Evolutionary conservation across 2,797 vertebrate genomes (phyloP).

Genomic region (Catamblyrhynchus diadema): DNA sequence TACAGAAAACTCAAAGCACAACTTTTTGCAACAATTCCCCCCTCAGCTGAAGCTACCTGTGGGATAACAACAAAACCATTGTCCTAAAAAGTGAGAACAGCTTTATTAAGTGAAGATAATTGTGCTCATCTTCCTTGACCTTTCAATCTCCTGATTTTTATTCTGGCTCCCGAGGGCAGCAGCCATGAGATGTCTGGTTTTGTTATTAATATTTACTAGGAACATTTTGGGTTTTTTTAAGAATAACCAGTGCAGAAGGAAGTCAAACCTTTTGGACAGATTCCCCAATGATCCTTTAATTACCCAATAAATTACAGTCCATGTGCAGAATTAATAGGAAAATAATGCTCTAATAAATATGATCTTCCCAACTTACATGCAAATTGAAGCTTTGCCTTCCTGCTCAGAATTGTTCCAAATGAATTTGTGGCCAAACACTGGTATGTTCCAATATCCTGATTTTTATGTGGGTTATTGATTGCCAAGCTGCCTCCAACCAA

Average conservation of each 20-base stretch:
- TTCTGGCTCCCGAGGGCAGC: background rate
- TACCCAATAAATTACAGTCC: slow-evolving; percentile 3
- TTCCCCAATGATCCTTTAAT: background rate
- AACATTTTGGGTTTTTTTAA: background rate
- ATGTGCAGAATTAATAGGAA: slow-evolving; percentile 25
- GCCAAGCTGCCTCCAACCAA: slow-evolving; percentile 74
- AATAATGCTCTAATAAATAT: slow-evolving; percentile 19
- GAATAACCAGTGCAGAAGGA: background rate
- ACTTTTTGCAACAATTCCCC: background rate
- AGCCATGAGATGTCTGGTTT: background rate
- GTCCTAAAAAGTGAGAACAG: background rate
- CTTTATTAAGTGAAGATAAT: slow-evolving; percentile 23
- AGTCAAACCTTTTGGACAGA: background rate
- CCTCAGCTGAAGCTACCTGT: rapidly evolving
- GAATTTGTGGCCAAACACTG: slow-evolving; percentile 79
- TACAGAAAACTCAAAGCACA: slow-evolving; percentile 7
- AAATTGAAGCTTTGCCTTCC: slow-evolving; percentile 74
- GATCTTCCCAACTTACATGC: slow-evolving; percentile 73
- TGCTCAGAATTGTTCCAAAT: slow-evolving; percentile 76
- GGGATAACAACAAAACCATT: background rate
- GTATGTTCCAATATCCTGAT: slow-evolving; percentile 72
- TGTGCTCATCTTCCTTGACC: slow-evolving; percentile 19
- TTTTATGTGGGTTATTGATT: slow-evolving; percentile 71
- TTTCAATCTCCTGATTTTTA: slow-evolving; percentile 1
- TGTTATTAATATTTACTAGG: slow-evolving; percentile 7